These are phyloP conservation scores for Kryphioiulus occultus DNA, from an alignment of 2,888 invertebrate species.

Conservation along the genomic window DNA sequence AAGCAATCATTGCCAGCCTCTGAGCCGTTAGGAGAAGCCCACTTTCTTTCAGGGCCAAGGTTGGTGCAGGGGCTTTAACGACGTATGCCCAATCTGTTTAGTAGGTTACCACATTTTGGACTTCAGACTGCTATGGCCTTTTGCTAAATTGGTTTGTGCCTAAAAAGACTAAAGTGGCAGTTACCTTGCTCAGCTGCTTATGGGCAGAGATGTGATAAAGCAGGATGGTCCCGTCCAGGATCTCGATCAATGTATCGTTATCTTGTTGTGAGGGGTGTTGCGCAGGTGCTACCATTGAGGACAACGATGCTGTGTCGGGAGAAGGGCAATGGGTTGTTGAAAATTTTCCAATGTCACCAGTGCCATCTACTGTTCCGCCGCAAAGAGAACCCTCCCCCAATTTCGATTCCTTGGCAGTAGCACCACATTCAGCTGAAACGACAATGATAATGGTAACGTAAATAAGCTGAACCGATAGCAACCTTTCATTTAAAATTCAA, in stretches of 20 bases:
- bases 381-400: background rate
- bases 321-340: background rate
- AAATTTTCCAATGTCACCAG: background rate
- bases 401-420: background rate
- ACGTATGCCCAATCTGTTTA: too few relatives aligned
- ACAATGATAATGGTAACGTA: too few relatives aligned
- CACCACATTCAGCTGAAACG: slow-evolving; percentile 29
- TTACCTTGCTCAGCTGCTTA: slow-evolving; percentile 66
- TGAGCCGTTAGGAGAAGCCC: too few relatives aligned
- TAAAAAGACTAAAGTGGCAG: too few relatives aligned
- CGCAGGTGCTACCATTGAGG: background rate
- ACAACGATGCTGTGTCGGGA: background rate
- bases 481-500: too few relatives aligned
- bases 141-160: too few relatives aligned
- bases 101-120: too few relatives aligned
- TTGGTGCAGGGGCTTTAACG: too few relatives aligned
- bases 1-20: too few relatives aligned
- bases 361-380: background rate
- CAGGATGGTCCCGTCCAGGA: slow-evolving; percentile 73
- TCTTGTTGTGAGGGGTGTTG: background rate
- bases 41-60: too few relatives aligned
- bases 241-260: slow-evolving; percentile 64
- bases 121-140: too few relatives aligned
- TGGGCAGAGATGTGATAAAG: slow-evolving; percentile 74
- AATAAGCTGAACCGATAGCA: too few relatives aligned